Conservation (phyloP, 1,140 invertebrate genomes). For the Mya arenaria region DNA sequence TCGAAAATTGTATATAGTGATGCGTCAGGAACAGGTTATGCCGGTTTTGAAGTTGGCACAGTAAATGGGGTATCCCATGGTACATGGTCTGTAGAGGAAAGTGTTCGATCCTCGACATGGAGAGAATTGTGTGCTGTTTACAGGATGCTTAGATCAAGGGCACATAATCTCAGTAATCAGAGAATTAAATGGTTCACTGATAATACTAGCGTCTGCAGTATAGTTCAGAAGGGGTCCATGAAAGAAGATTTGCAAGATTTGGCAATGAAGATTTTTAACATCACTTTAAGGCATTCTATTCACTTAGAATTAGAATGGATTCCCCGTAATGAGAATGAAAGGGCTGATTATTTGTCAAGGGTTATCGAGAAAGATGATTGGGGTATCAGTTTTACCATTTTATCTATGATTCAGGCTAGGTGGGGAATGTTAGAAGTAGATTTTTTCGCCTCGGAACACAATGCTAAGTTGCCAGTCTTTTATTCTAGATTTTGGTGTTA, state of each 20-base stretch:
- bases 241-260: slow-evolving; percentile 18
- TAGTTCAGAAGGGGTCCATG: slow-evolving; percentile 13
- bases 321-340: background rate
- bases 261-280: slow-evolving; percentile 24
- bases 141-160: background rate
- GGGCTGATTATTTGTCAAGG: slow-evolving; percentile 13
- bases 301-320: slow-evolving; percentile 6
- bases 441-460: slow-evolving; percentile 5
- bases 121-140: background rate
- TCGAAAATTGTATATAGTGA: slow-evolving; percentile 13
- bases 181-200: slow-evolving; percentile 29
- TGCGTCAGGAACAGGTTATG: slow-evolving; percentile 19
- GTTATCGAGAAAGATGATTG: slow-evolving; percentile 38
- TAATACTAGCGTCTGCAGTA: background rate
- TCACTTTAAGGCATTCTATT: too few relatives aligned
- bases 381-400: background rate
- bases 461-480: background rate
- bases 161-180: slow-evolving; percentile 4
- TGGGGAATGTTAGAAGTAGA: slow-evolving; percentile 24
- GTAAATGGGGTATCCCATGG: slow-evolving; percentile 41
- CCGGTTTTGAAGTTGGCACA: slow-evolving; percentile 26
- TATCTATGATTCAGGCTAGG: background rate
- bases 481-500: slow-evolving; percentile 34
- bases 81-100: background rate
- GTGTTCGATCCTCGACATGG: slow-evolving; percentile 8